phyloP scores from a whole-genome alignment of 2,113 vertebrate species.

The Okapia johnstoni region DNA sequence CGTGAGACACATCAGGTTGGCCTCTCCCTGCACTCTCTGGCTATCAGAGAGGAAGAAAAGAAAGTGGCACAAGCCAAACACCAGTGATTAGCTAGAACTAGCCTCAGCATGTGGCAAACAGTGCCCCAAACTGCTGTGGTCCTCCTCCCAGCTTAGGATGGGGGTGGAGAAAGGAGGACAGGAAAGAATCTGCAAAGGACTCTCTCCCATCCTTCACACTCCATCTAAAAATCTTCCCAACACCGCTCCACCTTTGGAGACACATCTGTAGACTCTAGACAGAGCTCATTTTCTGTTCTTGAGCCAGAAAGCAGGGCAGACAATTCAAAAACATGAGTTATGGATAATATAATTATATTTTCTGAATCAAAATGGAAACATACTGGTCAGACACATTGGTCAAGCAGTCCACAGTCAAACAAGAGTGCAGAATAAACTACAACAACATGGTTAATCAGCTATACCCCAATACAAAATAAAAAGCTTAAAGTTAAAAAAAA shows the following conservation, averaged over 20 bases:
- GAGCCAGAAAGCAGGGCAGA: not conserved
- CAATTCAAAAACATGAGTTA: not conserved
- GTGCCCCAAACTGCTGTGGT: not conserved
- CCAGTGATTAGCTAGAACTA: not conserved
- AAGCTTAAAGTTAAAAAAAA: not conserved
- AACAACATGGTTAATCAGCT: not conserved
- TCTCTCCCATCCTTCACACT: not conserved
- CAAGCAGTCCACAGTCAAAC: not conserved
- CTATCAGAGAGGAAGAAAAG: not conserved
- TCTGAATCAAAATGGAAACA: not conserved
- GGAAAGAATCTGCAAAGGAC: not conserved
- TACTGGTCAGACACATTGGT: not conserved
- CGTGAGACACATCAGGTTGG: not conserved
- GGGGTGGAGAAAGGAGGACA: not conserved
- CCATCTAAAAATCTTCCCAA: not conserved
- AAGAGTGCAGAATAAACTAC: not conserved
- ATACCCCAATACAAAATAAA: not conserved
- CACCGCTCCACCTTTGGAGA: not conserved
- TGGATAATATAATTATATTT: not conserved
- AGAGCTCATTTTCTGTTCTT: not conserved
- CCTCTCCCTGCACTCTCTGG: not conserved
- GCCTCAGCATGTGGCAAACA: not conserved
- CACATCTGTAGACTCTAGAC: not conserved
- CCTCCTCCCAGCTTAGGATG: not conserved
- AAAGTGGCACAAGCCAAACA: not conserved